phyloP scores from a whole-genome alignment of 1,140 invertebrate genomes.

The Heliconius hewitsoni region DNA sequence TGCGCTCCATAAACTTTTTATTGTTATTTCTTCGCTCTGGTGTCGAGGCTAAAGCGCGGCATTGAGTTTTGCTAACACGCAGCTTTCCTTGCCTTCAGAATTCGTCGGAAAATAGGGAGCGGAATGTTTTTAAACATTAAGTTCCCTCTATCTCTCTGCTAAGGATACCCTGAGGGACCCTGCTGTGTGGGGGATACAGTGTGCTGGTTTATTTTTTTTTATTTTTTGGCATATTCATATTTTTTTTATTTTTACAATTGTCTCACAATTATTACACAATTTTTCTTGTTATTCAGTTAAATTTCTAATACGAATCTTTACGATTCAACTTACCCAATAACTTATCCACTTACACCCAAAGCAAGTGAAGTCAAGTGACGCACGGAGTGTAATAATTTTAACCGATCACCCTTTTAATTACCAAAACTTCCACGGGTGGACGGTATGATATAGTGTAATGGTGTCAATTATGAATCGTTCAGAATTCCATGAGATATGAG shows the following conservation, averaged over 20 bases:
- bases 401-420: constrained; percentile 30
- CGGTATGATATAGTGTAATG: constrained; percentile 57
- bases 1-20: too few relatives aligned
- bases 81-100: too few relatives aligned
- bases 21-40: too few relatives aligned
- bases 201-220: too few relatives aligned
- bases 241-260: neutral
- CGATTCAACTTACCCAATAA: neutral
- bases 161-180: too few relatives aligned
- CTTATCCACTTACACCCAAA: neutral
- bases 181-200: too few relatives aligned
- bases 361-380: neutral
- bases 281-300: neutral
- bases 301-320: neutral
- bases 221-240: neutral
- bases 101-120: neutral
- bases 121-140: too few relatives aligned
- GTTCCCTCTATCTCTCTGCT: too few relatives aligned
- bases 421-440: constrained; percentile 35
- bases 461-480: constrained; percentile 59
- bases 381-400: constrained; percentile 17
- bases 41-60: too few relatives aligned
- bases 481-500: constrained; percentile 53
- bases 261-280: too few relatives aligned
- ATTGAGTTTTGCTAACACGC: too few relatives aligned